Evolutionary conservation across 1,140 invertebrate genomes (phyloP), one percentile per base, ranked within the genome.

Genomic region (Drosophila neocordata): DNA sequence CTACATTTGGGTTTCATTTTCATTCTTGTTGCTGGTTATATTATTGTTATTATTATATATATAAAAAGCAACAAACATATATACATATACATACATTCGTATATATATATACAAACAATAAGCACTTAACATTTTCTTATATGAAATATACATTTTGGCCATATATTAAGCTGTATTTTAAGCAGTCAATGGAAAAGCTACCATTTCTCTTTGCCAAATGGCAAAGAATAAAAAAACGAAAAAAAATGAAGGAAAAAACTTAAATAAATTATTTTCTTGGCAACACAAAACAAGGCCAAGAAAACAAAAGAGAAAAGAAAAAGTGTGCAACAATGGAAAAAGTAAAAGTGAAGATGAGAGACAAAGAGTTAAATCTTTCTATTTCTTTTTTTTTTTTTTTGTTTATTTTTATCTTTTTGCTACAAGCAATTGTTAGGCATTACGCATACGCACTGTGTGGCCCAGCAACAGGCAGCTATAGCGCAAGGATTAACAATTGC

Each of bases 1-100:
- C 77, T 77, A 84, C 63, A 84, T 84, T 85, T 80, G 12, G n/a
- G 11, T 62, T 38, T 37, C 22, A 38, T 67, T 61, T 55, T 48
- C 8, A 15, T 24, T 55, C 20, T 22, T 64, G 27, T 9, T 68
- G 22, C 58, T 62, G 31, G 35, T 57, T 48, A 72, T 71, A 48
- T 48, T 48, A 48, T 38, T 38, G n/a, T 38, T 38, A n/a, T 38
- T 38, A 38, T 48, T 48, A 48, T 48, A 44, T 44, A 44, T n/a
- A 41, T 13, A 41, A 12, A 13, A 24, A 24, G 0, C 24, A 4
- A 24, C n/a, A n/a, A n/a, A n/a, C n/a, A n/a, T n/a, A n/a, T n/a
- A n/a, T n/a, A n/a, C n/a, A n/a, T n/a, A n/a, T n/a, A n/a, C n/a
- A n/a, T n/a, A n/a, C n/a, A n/a, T n/a, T n/a, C n/a, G n/a, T n/a